Base-by-base conservation (phyloP, 1,140 invertebrate genomes). In the Rhizoglyphus robini region DNA sequence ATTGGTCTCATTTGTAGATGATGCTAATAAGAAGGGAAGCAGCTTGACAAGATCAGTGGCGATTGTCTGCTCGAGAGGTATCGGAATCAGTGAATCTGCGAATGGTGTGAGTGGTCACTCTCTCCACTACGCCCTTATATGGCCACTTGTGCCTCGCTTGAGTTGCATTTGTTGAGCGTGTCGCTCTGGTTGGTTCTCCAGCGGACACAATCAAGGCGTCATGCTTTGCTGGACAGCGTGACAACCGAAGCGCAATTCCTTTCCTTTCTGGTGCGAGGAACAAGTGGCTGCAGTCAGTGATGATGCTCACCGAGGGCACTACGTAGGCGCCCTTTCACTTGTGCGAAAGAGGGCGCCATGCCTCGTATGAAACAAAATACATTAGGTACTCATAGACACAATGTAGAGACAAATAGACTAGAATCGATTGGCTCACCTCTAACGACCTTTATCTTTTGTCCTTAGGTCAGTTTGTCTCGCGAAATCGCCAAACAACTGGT, bases 401-500 rank as follows among this genome's bases (percentile, higher is more conserved):
- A n/a, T n/a, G n/a, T n/a, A n/a, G n/a, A n/a, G n/a, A n/a, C 36
- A 11, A 41, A 41, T 41, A 18, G 8, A 11, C 18, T 11, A 41
- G 36, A 41, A 41, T 41, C 36, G 36, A 41, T 41, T 18, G 36
- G 8, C 36, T 41, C 36, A 41, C 36, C 36, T 11, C 8, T 11
- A 41, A 41, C 8, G 18, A 41, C 36, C 36, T 13, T 51, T 51
- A 23, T 8, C 48, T 3, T 63, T 30, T 63, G 20, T 11, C 4
- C 5, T 13, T 5, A 64, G 63, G 63, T 64, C 18, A 49, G 15
- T 4, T 49, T 64, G 18, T 64, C 46, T 49, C 63, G 63, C 25
- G 41, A 64, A 38, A 64, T 64, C 2, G 63, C 63, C 41, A 64
- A 64, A 57, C 63, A 64, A 64, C 27, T 64, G n/a, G 63, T 64